Evolutionary conservation across 2,888 invertebrate species (phyloP).

Genomic region (Rhynchonema sp.): DNA sequence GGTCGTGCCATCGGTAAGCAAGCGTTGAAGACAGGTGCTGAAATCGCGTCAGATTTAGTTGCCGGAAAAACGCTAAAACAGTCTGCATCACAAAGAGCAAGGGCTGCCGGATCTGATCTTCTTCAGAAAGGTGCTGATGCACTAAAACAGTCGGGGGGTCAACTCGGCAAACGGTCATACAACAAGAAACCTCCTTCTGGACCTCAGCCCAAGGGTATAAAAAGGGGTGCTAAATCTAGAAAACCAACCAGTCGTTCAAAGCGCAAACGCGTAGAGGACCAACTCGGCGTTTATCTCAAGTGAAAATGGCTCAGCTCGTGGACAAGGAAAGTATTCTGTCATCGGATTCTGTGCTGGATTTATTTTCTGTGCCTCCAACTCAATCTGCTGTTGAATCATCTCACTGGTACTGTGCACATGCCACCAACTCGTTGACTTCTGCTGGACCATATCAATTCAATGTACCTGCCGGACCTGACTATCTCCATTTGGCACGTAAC

Average conservation of each 20-base stretch:
- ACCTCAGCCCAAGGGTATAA: too few relatives aligned
- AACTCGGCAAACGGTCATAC: neutral
- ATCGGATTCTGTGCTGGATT: neutral
- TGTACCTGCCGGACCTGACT: neutral
- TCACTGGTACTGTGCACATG: constrained; percentile 1
- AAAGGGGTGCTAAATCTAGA: too few relatives aligned
- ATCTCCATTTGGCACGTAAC: neutral
- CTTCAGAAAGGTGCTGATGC: neutral
- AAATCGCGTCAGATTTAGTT: neutral
- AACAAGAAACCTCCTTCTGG: too few relatives aligned
- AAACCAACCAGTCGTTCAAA: too few relatives aligned
- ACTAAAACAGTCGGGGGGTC: neutral
- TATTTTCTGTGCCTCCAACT: constrained; percentile 4
- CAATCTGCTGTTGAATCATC: neutral
- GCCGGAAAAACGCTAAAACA: neutral
- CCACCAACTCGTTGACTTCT: neutral
- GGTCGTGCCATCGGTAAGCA: neutral
- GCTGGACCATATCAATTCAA: constrained; percentile 5
- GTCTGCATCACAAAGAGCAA: neutral
- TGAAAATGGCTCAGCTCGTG: neutral
- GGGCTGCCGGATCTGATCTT: neutral
- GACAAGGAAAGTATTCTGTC: neutral
- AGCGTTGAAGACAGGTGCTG: neutral
- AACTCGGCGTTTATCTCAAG: neutral
- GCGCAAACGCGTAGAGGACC: too few relatives aligned